Conservation (phyloP, 2,113 vertebrate genomes). For the Phylloscopus trochilus region DNA sequence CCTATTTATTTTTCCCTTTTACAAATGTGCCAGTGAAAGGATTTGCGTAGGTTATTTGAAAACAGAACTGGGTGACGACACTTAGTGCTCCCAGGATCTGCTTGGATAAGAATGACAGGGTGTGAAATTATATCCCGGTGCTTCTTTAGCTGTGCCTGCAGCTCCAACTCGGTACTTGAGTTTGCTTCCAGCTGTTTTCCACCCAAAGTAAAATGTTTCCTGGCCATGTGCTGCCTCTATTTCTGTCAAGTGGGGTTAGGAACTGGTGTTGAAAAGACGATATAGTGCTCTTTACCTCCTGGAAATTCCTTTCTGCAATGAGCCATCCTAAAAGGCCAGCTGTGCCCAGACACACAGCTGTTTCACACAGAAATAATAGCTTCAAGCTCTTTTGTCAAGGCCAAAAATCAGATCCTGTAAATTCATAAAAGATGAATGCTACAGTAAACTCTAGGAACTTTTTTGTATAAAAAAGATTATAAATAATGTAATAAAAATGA, state of each 20-base stretch:
- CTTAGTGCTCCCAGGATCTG: background rate
- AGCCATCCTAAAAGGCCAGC: background rate
- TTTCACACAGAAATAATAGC: background rate
- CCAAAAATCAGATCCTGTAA: background rate
- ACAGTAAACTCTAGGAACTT: background rate
- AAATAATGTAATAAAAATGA: background rate
- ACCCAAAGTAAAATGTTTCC: background rate
- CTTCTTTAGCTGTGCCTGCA: background rate
- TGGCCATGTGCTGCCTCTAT: background rate
- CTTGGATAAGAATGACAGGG: background rate
- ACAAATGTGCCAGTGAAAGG: background rate
- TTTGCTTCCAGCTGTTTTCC: conserved; percentile 24
- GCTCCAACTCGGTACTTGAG: background rate
- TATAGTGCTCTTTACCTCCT: background rate
- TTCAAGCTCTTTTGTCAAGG: background rate
- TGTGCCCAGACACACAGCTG: background rate
- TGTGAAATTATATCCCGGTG: background rate
- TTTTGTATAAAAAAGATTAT: background rate
- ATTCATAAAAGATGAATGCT: background rate
- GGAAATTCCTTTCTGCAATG: background rate
- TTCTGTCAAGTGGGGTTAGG: conserved; percentile 20
- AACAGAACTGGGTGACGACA: background rate
- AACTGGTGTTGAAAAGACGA: background rate
- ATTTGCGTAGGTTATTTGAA: background rate
- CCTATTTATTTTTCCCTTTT: background rate